phyloP scores from a whole-genome alignment of 2,888 invertebrate species.

The Leptinotarsa peninsularis region DNA sequence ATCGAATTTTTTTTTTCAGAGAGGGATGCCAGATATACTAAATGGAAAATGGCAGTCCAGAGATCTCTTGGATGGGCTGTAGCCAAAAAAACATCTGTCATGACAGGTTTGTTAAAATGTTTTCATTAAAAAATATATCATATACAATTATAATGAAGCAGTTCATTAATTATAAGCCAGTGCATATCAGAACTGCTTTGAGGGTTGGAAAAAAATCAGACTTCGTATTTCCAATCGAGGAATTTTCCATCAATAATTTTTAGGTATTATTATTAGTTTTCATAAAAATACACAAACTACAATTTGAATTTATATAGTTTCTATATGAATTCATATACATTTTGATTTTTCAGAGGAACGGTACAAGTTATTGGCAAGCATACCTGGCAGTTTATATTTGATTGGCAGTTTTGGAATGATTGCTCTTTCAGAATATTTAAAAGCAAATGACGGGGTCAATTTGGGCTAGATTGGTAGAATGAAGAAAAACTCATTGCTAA shows the following conservation, averaged over 20 bases:
- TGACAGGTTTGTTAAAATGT: slow-evolving; percentile 73
- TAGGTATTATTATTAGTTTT: too few species aligned
- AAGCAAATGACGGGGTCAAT: background rate
- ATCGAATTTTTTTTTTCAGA: slow-evolving; percentile 62
- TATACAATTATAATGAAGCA: too few species aligned
- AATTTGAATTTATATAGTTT: too few species aligned
- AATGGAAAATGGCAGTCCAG: slow-evolving; percentile 96
- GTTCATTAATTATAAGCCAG: too few species aligned
- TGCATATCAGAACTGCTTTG: too few species aligned
- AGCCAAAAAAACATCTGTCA: slow-evolving; percentile 77
- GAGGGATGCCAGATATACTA: slow-evolving; percentile 84
- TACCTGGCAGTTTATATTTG: slow-evolving; percentile 82
- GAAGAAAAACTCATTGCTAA: background rate
- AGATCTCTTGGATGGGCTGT: slow-evolving; percentile 91
- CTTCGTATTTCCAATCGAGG: too few species aligned
- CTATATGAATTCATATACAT: background rate
- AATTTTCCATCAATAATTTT: too few species aligned
- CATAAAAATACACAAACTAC: too few species aligned
- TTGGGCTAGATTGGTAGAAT: background rate
- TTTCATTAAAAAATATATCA: too few species aligned
- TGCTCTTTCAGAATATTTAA: slow-evolving; percentile 65
- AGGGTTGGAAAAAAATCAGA: too few species aligned
- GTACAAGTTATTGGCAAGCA: slow-evolving; percentile 81
- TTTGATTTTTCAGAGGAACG: slow-evolving; percentile 76
- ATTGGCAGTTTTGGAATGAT: slow-evolving; percentile 79